Percentiles rank a stretch among this genome's conserved stretches.
Conservation (phyloP, 2,113 vertebrate genomes). For the Tychaedon coryphoeus region DNA sequence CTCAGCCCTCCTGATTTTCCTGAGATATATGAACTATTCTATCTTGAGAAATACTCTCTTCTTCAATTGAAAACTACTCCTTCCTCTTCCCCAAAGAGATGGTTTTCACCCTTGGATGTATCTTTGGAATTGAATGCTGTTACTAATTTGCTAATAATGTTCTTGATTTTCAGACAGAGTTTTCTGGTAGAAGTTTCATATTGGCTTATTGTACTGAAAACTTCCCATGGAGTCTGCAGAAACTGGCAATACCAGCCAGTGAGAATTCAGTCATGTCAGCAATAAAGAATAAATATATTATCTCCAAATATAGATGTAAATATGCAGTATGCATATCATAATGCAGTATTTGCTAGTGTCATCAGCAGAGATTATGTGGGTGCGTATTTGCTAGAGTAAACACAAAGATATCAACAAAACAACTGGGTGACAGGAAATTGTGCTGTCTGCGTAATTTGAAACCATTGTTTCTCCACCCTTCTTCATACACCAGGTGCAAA, state of each 20-base stretch:
- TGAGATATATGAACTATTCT: background rate
- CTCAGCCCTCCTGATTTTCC: background rate
- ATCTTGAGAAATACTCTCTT: background rate
- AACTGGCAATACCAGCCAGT: background rate
- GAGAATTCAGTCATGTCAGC: background rate
- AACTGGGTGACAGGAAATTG: background rate
- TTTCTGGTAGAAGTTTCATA: background rate
- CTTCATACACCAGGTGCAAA: background rate
- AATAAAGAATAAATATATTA: background rate
- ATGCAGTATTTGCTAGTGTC: background rate
- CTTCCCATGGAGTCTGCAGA: background rate
- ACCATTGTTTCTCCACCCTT: background rate
- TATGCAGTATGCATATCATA: background rate
- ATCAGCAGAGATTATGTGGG: background rate
- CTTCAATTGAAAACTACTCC: background rate
- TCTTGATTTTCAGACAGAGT: background rate
- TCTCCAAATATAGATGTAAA: background rate
- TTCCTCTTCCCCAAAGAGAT: background rate
- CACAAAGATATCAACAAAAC: background rate
- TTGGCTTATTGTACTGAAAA: background rate
- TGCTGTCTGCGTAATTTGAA: fast-evolving
- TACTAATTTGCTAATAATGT: background rate
- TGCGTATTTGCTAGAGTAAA: background rate
- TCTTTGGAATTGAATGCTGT: background rate
- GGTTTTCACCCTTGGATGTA: background rate